A percentile compares a stretch with the other conserved stretches of the same genome.
Conservation (phyloP, 2,113 vertebrate species). For the Pitta sordida region DNA sequence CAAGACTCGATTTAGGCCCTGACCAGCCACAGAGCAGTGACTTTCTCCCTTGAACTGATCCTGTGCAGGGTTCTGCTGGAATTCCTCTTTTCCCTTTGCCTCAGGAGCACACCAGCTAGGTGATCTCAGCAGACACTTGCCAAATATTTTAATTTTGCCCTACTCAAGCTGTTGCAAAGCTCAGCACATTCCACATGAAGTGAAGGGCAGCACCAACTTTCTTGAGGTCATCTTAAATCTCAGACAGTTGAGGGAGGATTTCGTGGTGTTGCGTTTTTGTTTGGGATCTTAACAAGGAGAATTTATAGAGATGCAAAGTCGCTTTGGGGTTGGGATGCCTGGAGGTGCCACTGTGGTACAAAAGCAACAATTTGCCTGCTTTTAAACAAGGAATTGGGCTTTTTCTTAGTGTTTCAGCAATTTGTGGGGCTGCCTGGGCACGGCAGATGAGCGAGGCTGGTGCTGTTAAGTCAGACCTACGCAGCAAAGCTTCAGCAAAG, state of each 20-base stretch:
- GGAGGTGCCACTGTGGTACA: background rate
- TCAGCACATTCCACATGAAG: background rate
- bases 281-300: background rate
- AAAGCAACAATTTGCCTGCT: background rate
- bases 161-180: background rate
- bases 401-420: background rate
- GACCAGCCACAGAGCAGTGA: background rate
- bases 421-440: background rate
- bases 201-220: background rate
- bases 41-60: background rate
- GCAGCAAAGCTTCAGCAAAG: background rate
- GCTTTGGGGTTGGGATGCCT: background rate
- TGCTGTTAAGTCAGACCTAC: background rate
- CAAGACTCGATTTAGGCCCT: background rate
- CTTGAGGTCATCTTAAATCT: background rate
- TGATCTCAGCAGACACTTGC: slow-evolving; percentile 13
- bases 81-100: background rate
- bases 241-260: background rate
- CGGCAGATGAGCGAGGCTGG: background rate
- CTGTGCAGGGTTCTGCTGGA: slow-evolving; percentile 2
- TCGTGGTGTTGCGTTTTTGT: background rate
- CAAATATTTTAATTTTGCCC: slow-evolving; percentile 21
- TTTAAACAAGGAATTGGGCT: background rate
- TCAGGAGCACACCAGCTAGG: background rate
- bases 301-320: background rate